Evolutionary conservation across 2,113 vertebrate genomes (phyloP).

Genomic region (Neodon shergylaensis): DNA sequence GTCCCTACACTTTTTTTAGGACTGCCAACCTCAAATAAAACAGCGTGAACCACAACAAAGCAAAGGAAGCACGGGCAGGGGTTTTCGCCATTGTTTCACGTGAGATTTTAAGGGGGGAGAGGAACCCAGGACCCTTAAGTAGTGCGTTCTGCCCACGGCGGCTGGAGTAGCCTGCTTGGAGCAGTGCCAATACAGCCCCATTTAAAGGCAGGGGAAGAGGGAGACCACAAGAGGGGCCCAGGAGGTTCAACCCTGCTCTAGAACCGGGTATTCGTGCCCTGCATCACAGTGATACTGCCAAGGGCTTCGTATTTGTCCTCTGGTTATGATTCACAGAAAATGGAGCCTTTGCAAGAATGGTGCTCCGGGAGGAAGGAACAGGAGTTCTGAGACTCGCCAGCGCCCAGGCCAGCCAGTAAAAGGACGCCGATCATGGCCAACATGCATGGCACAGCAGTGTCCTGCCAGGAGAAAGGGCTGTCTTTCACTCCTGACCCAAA

Average conservation of each 20-base stretch:
- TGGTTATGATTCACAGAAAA: constrained; percentile 64
- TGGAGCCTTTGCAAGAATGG: background rate
- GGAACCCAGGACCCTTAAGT: constrained; percentile 37
- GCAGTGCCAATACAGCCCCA: background rate
- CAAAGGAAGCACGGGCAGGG: constrained; percentile 64
- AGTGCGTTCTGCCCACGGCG: constrained; percentile 61
- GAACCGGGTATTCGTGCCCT: constrained; percentile 69
- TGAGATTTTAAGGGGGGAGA: too few relatives aligned
- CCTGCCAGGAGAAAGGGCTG: background rate
- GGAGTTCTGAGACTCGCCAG: background rate
- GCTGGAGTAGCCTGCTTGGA: constrained; percentile 39
- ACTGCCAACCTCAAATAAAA: constrained; percentile 49
- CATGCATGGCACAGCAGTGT: accelerated
- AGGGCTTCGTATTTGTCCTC: background rate
- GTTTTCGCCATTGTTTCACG: background rate
- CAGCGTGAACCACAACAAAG: constrained; percentile 71
- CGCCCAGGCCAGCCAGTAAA: too few relatives aligned
- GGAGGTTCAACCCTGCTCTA: constrained; percentile 52
- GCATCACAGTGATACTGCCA: constrained; percentile 70
- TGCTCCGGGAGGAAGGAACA: background rate
- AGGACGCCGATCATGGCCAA: background rate
- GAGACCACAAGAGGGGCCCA: constrained; percentile 64
- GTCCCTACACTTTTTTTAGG: constrained; percentile 33
- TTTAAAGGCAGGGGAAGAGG: background rate
- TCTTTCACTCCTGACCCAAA: constrained; percentile 30